Base-by-base conservation (phyloP, 2,113 vertebrate genomes). In the Paradoxurus hermaphroditus region DNA sequence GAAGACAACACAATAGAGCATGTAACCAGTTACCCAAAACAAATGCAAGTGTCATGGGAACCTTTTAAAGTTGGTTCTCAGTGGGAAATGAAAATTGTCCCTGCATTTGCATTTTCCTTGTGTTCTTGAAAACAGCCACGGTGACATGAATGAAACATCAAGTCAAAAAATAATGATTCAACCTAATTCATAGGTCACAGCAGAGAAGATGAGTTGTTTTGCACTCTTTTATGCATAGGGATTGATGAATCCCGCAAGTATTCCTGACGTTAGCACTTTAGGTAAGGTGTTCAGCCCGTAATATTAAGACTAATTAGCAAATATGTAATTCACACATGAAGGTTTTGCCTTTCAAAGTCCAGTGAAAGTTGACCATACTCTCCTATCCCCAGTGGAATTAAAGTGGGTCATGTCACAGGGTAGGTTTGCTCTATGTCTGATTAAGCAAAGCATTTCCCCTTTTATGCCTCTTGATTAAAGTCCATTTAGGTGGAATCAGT, bases 141-240 rank as follows among this genome's bases (percentile, higher is more conserved):
- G 90, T 96, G 97, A 97, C 7, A 16, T 96, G 87, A 98, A 98
- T 95, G 96, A 98, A 98, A 97, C 92, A 97, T 98, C 92, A 98
- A 98, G 97, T 97, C 86, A 97, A 97, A 98, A 98, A 98, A 53
- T 81, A 94, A 92, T 78, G 95, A 90, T 70, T 98, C 93, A 25
- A 56, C 82, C 86, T 94, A 97, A 95, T 98, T 98, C 93, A 21
- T 46, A 91, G 95, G 86, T 97, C 81, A 92, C 25, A 53, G 36
- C 79, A 93, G 95, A 96, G 90, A 83, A 86, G 91, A 70, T 53
- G 92, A 70, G 31, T 36, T 73, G 75, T 46, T 77, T 6, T 98
- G 68, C 79, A 84, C 36, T 85, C 63, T 77, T 68, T 97, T 79
- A 63, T 7, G 16, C 56, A 79, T 85, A 86, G 36, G 83, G 86